Evolutionary conservation across 2,113 vertebrate species (phyloP).

Genomic region (Isichthys henryi): DNA sequence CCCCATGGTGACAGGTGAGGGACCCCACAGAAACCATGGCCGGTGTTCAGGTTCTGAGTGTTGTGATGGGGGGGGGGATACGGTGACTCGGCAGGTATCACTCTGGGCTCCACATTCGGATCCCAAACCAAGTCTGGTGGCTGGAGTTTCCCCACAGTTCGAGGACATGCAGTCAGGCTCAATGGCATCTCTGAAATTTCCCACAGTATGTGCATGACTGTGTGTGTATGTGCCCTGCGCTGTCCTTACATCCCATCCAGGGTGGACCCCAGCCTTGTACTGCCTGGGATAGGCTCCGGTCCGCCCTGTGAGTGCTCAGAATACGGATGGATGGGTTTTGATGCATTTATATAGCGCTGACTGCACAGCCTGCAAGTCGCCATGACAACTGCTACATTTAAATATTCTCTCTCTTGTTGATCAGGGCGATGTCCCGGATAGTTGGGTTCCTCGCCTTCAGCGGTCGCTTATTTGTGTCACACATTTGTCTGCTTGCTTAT

Average conservation of each 20-base stretch:
- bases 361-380: background rate
- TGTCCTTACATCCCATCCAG: background rate
- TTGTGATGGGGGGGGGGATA: background rate
- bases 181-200: background rate
- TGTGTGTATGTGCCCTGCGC: background rate
- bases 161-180: background rate
- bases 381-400: background rate
- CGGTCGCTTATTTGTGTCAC: background rate
- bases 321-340: background rate
- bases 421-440: background rate
- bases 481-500: background rate
- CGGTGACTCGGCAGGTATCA: background rate
- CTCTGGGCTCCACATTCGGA: background rate
- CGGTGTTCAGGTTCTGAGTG: background rate
- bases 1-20: background rate
- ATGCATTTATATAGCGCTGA: background rate
- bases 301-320: background rate
- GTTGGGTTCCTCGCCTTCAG: background rate
- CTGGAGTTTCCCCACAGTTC: background rate
- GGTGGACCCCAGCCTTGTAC: background rate
- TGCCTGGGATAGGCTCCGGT: background rate
- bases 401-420: background rate
- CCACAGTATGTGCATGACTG: background rate
- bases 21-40: background rate
- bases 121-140: background rate